A percentile compares a stretch with the other conserved stretches of the same genome.
These are phyloP conservation scores for Pterobdella sp. DNA, from an alignment of 2,888 invertebrate genomes.

Conservation along the genomic window DNA sequence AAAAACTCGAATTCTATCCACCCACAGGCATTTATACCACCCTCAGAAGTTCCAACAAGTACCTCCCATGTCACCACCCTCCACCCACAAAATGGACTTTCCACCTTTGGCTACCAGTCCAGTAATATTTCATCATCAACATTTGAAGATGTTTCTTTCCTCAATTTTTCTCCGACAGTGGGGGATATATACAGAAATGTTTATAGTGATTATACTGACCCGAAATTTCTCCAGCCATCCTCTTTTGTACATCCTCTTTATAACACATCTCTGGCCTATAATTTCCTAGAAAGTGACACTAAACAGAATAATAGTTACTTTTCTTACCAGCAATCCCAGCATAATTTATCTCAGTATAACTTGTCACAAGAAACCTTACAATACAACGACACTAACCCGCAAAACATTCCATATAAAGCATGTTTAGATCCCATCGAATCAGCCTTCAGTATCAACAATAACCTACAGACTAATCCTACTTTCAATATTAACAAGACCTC, in stretches of 20 bases:
- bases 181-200: slow-evolving; percentile 25
- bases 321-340: slow-evolving; percentile 23
- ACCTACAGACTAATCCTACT: background rate
- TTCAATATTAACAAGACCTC: slow-evolving; percentile 2
- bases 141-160: slow-evolving; percentile 17
- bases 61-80: slow-evolving; percentile 12
- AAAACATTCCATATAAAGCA: slow-evolving; percentile 6
- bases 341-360: slow-evolving; percentile 2
- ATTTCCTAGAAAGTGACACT: background rate
- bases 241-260: slow-evolving; percentile 20
- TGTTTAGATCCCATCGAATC: background rate
- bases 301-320: slow-evolving; percentile 8
- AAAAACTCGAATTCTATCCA: background rate
- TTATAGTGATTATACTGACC: slow-evolving; percentile 15
- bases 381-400: background rate
- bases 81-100: background rate
- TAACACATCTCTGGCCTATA: background rate
- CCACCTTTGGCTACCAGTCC: slow-evolving; percentile 15
- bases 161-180: slow-evolving; percentile 17
- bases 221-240: slow-evolving; percentile 15
- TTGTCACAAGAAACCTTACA: background rate
- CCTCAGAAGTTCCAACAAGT: slow-evolving; percentile 18
- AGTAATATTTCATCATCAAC: background rate
- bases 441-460: slow-evolving; percentile 1
- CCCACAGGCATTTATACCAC: slow-evolving; percentile 2